phyloP scores from a whole-genome alignment of 2,113 vertebrate genomes.

The Corydoras maculifer region DNA sequence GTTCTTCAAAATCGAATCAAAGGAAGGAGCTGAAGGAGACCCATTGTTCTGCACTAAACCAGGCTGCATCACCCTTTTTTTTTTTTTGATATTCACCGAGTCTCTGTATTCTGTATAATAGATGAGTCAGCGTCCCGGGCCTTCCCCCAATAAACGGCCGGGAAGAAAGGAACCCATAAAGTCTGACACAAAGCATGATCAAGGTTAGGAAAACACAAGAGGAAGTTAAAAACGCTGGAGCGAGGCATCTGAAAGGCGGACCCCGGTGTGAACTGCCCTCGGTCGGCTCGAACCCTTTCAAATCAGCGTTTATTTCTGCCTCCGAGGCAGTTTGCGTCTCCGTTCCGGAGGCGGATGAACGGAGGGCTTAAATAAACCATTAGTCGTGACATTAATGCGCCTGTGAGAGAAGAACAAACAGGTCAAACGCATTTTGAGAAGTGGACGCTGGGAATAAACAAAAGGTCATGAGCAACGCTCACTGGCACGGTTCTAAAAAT shows the following conservation, averaged over 20 bases:
- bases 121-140: background rate
- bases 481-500: background rate
- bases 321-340: background rate
- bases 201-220: slow-evolving; percentile 1
- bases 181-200: slow-evolving; percentile 6
- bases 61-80: no score
- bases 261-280: slow-evolving; percentile 2
- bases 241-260: background rate
- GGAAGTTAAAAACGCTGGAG: background rate
- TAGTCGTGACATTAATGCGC: background rate
- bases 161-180: background rate
- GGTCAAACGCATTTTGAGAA: background rate
- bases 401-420: background rate
- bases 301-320: background rate
- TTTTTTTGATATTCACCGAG: no score
- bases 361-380: background rate
- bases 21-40: background rate
- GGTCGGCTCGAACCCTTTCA: background rate
- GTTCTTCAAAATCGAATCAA: background rate
- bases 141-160: background rate
- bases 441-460: background rate
- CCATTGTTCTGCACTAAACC: slow-evolving; percentile 4
- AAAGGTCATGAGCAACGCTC: background rate
- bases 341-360: background rate
- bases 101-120: background rate